Percentiles rank a stretch among this genome's conserved stretches.
Evolutionary conservation across 1,140 invertebrate species (phyloP).

Genomic region (Drosophila ambigua): DNA sequence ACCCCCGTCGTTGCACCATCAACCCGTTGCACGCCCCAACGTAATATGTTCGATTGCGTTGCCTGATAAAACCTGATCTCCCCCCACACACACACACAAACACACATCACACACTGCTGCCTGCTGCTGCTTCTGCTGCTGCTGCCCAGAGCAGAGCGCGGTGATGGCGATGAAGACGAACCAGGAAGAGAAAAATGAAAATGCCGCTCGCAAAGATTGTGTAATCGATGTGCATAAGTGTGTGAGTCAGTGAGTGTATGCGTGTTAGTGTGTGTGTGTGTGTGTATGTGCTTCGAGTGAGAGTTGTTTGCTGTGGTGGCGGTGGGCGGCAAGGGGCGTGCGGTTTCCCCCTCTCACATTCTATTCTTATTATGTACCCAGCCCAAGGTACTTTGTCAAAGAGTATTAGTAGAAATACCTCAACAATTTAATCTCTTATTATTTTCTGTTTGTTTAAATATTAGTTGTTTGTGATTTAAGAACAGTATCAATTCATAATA

Average conservation of each 20-base stretch:
- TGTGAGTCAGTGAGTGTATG: slow-evolving; percentile 23
- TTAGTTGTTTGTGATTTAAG: no score
- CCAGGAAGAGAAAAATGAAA: slow-evolving; percentile 82
- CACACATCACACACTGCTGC: slow-evolving; percentile 15
- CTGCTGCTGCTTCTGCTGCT: no score
- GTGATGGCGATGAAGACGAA: slow-evolving; percentile 64
- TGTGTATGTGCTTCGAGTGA: slow-evolving; percentile 60
- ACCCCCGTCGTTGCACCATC: slow-evolving; percentile 29
- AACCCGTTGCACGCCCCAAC: slow-evolving; percentile 40
- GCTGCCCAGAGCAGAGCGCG: slow-evolving; percentile 20
- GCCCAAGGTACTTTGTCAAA: no score
- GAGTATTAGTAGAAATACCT: no score
- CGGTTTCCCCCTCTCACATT: slow-evolving; percentile 15
- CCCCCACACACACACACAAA: slow-evolving; percentile 26
- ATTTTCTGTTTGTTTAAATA: no score
- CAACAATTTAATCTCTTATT: no score
- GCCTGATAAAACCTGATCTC: slow-evolving; percentile 79
- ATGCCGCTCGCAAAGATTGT: slow-evolving; percentile 76
- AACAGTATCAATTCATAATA: no score
- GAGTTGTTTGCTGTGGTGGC: slow-evolving; percentile 61
- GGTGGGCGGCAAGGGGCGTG: not conserved
- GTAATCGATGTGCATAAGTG: slow-evolving; percentile 64
- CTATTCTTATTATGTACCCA: slow-evolving; percentile 31
- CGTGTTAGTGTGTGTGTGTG: slow-evolving; percentile 23
- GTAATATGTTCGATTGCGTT: slow-evolving; percentile 71